Evolutionary conservation across 2,113 vertebrate genomes (phyloP).

Genomic region (Sebastes schlegelii): DNA sequence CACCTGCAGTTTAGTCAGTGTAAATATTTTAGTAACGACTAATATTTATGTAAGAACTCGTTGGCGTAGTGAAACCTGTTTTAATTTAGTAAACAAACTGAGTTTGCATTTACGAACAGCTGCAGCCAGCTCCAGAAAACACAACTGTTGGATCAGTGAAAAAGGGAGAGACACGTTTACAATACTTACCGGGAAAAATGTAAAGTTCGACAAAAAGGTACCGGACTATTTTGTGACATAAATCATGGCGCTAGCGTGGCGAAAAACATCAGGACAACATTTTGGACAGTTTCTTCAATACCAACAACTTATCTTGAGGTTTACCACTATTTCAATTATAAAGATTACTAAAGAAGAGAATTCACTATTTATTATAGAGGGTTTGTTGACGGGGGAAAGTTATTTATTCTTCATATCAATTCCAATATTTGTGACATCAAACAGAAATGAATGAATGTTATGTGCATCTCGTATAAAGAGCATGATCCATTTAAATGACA

Average conservation of each 20-base stretch:
- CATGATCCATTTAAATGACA: slow-evolving; percentile 70
- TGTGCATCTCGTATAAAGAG: slow-evolving; percentile 71
- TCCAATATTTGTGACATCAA: slow-evolving; percentile 52
- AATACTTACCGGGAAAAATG: not conserved
- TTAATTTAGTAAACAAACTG: not conserved
- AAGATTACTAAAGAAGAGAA: not conserved
- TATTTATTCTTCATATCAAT: slow-evolving; percentile 36
- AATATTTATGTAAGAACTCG: not conserved
- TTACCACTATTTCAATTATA: slow-evolving; percentile 18
- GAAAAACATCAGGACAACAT: slow-evolving; percentile 33
- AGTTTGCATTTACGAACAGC: slow-evolving; percentile 9
- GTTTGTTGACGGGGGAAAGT: slow-evolving; percentile 26
- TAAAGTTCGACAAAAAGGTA: not conserved
- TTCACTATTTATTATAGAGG: slow-evolving; percentile 21
- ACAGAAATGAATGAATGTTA: slow-evolving; percentile 55
- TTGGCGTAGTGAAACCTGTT: not conserved
- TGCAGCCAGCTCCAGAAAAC: not conserved
- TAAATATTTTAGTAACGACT: not conserved
- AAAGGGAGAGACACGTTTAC: not conserved
- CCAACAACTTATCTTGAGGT: slow-evolving; percentile 5
- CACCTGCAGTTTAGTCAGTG: not conserved
- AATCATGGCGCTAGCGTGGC: slow-evolving; percentile 27
- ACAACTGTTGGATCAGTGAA: not conserved
- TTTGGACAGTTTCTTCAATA: slow-evolving; percentile 20
- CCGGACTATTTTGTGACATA: slow-evolving; percentile 18